Evolutionary conservation across 2,113 vertebrate genomes (phyloP).

Genomic region (Chaetorhynchus papuensis): DNA sequence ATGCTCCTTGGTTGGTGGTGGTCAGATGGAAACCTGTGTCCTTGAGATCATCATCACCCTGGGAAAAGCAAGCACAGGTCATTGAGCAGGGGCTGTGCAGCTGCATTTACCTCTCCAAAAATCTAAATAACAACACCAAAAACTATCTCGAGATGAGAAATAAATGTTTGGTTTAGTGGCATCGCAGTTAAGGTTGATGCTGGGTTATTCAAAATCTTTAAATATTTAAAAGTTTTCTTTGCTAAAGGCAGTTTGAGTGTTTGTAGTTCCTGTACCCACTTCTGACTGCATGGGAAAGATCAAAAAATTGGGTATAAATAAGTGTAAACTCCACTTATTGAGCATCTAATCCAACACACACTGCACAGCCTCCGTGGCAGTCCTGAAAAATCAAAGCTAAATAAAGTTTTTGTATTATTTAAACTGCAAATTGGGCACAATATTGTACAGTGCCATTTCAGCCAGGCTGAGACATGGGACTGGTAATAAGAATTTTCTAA

Average conservation of each 20-base stretch:
- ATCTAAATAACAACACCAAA: not conserved
- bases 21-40: slow-evolving; percentile 96
- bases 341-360: not conserved
- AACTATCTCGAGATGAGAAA: not conserved
- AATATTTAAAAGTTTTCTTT: not conserved
- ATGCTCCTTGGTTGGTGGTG: slow-evolving; percentile 92
- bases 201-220: not conserved
- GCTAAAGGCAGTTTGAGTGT: not conserved
- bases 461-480: fast-evolving
- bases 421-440: not conserved
- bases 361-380: not conserved
- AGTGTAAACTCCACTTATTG: not conserved
- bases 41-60: slow-evolving; percentile 94
- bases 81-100: not conserved
- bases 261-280: not conserved
- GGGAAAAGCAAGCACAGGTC: not conserved
- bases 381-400: not conserved
- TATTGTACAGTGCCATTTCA: not conserved
- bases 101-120: not conserved
- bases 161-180: not conserved
- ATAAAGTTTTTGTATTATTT: not conserved
- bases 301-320: not conserved
- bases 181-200: not conserved
- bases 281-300: not conserved
- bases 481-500: fast-evolving